Evolutionary conservation across 2,888 invertebrate genomes (phyloP), one percentile per base, ranked within the genome.

Genomic region (Prenolepis imparis): DNA sequence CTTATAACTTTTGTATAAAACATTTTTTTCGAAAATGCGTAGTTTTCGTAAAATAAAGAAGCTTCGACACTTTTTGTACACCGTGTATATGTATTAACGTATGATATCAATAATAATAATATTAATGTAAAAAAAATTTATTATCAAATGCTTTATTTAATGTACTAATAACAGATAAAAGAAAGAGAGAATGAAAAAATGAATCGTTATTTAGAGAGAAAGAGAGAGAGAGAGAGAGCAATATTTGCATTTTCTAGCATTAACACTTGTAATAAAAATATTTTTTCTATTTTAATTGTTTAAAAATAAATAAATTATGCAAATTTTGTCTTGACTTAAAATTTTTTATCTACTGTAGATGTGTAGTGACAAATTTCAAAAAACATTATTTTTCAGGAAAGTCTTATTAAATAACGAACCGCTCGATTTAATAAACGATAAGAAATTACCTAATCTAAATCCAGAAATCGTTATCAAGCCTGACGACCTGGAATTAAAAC

Each of bases 351-450:
- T 1, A 57, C 18, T 72, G 8, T 24, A 41, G 18, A 24, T 32
- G 32, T 67, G 2, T 28, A 48, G 0, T 15, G 39, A 39, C 5
- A n/a, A 57, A 41, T 59, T 18, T 12, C 15, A 57, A 82, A 21
- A 24, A 39, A 24, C 11, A 24, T 57, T 57, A 41, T 28, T 63
- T 18, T 86, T 64, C 94, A 97, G 97, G 44, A 95, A 96, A 67
- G 95, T 96, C 18, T 94, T 96, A 5, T 95, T 98, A 5, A 98
- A 98, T 90, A 96, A 96, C 18, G 95, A 96, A 48, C 95, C 95
- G 4, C 94, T 98, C 92, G 95, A 95, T 28, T 93, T 96, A 55
- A 96, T 96, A 89, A 95, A 96, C 0, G 96, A 96, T 32, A 95
- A 97, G 15, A 95, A 95, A 57, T 86, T 95, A 36, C 95, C 95